Base-by-base conservation (phyloP, 2,797 vertebrate genomes). In the Macroramphosus scolopax region DNA sequence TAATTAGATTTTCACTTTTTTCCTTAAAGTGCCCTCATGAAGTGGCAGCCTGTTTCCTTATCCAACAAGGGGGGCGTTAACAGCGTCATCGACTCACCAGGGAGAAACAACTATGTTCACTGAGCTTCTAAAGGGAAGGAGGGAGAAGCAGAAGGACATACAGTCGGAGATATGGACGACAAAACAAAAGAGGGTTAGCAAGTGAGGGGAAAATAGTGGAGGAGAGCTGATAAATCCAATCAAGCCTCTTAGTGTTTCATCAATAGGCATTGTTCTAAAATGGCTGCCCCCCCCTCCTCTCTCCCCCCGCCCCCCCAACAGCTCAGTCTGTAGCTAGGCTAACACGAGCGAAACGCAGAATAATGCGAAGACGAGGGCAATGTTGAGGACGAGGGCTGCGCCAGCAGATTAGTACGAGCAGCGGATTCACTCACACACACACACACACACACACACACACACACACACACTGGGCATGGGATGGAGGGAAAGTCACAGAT, bases 211-310 rank as follows among this genome's bases (percentile, higher is more conserved):
- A 52, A 65, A 52, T 33, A 46, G 25, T 33, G 62, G 48, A 53
- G 63, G 52, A 77, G 66, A 75, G 70, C 83, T 84, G 77, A 87
- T 87, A 86, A 87, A 89, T 88, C 86, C 88, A 89, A 87, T 88
- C 78, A 86, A 87, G 82, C 80, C 68, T 85, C 85, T 87, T 84
- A 85, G 79, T 75, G 68, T 78, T 78, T 81, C 81, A 85, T 87
- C 86, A 85, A 84, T 81, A 82, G 78, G 47, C 83, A 89, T 89
- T 88, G 87, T 89, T 88, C 78, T 82, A 87, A 87, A 68, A 89
- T 89, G 84, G 86, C 84, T 69, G 84, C 84, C 72, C 81, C 78
- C 84, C 68, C 68, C 50, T n/a, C n/a, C n/a, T n/a, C n/a, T n/a
- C n/a, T n/a, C n/a, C n/a, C n/a, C n/a, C n/a, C n/a, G n/a, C n/a